These are phyloP conservation scores for Leiothrix lutea DNA, from an alignment of 2,113 vertebrate species.

Conservation along the genomic window DNA sequence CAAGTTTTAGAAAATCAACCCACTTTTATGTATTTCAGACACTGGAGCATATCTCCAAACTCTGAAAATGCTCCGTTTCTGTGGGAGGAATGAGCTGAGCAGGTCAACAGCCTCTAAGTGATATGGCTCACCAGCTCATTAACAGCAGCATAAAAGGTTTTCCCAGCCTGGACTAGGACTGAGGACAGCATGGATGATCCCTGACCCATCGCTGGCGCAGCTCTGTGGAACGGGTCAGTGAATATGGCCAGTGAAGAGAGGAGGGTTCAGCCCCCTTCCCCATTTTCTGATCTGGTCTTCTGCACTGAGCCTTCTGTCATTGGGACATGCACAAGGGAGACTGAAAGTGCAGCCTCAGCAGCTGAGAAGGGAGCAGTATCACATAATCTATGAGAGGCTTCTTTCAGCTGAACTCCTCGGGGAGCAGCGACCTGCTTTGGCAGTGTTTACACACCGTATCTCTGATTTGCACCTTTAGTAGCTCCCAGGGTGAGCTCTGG, in stretches of 20 bases:
- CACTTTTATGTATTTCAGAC: not conserved
- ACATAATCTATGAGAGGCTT: slow-evolving; percentile 58
- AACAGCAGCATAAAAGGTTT: not conserved
- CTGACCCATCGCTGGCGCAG: not conserved
- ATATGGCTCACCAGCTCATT: not conserved
- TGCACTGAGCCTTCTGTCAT: not conserved
- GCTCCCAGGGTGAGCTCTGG: slow-evolving; percentile 50
- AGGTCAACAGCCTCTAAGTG: not conserved
- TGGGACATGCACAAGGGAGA: not conserved
- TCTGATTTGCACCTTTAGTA: slow-evolving; percentile 60
- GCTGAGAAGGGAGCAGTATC: slow-evolving; percentile 13
- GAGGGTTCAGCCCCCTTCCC: not conserved
- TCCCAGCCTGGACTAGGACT: not conserved
- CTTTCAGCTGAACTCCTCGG: not conserved
- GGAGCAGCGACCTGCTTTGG: slow-evolving; percentile 48
- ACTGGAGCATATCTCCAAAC: not conserved
- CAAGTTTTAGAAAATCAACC: not conserved
- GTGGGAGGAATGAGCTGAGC: not conserved
- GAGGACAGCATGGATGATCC: not conserved
- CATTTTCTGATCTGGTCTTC: not conserved
- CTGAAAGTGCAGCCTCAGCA: slow-evolving; percentile 34
- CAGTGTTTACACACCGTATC: slow-evolving; percentile 48
- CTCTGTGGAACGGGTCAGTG: not conserved
- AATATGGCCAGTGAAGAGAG: not conserved
- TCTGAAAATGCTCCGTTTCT: not conserved